Evolutionary conservation across 2,888 invertebrate genomes (phyloP).

Genomic region (Lobophora halterata): DNA sequence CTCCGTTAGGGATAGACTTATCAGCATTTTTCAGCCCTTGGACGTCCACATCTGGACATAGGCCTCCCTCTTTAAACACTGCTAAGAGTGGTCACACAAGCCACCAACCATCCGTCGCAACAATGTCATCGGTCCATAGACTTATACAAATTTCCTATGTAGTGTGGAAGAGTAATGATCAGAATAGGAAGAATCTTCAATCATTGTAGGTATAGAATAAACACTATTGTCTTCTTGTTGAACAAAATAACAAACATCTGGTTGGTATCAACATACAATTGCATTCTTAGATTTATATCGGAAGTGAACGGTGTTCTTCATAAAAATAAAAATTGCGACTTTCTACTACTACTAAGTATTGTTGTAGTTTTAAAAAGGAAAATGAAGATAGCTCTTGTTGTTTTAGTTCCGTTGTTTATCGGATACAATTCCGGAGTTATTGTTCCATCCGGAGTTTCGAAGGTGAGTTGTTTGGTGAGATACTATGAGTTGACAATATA

Average conservation of each 20-base stretch:
- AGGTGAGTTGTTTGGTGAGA: constrained; percentile 60
- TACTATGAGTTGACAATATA: too few species aligned
- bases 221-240: constrained; percentile 1
- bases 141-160: too few species aligned
- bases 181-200: too few species aligned
- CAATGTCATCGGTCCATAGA: too few species aligned
- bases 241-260: constrained; percentile 6
- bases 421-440: constrained; percentile 49
- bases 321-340: constrained; percentile 6
- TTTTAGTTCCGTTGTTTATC: constrained; percentile 53
- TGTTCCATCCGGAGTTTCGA: constrained; percentile 40
- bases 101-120: too few species aligned
- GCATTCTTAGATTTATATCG: constrained; percentile 3
- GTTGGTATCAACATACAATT: constrained; percentile 6
- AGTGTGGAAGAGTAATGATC: too few species aligned
- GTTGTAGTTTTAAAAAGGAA: constrained; percentile 25
- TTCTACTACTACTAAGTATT: constrained; percentile 2
- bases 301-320: background rate
- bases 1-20: too few species aligned
- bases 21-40: too few species aligned
- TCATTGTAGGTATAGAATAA: background rate
- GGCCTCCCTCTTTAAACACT: too few species aligned
- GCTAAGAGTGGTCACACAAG: too few species aligned
- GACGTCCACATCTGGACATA: too few species aligned
- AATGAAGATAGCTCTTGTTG: constrained; percentile 54